Base-by-base conservation (phyloP, 2,888 invertebrate genomes). In the Adelphocoris suturalis region DNA sequence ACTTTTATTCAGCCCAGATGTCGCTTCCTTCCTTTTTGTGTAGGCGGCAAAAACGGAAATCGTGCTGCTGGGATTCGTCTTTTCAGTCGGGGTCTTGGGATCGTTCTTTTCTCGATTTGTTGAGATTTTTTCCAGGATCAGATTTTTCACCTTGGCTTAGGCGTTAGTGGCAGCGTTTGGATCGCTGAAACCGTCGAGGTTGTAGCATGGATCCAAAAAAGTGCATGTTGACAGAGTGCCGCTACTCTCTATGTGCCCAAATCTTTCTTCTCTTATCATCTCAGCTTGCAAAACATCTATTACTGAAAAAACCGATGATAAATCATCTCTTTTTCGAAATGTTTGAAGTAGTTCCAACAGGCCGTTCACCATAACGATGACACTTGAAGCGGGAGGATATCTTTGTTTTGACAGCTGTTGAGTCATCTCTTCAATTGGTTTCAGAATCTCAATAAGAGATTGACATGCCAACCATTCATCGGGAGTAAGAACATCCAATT, bases 131-230 rank as follows among this genome's bases (percentile, higher is more conserved):
- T 23, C 52, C 55, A 82, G 23, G 12, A 89, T n/a, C 5, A 89
- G 55, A 16, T 52, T 27, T 82, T 89, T 89, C 0, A 89, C 89
- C 27, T 12, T 12, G 14, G 28, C 81, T 82, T 89, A 14, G 28
- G 89, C 81, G n/a, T 82, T 89, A 7, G 27, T 7, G 57, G 89
- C 89, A 47, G 81, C 89, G 7, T 52, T 80, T 48, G 23, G 11
- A 28, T 89, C 89, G 0, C 28, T 28, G 16, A 90, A 90, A 37
- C 82, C 90, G 78, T 85, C 84, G 47, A 89, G 85, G 81, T 90
- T 90, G 80, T 86, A 90, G 57, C 91, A 55, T 57, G 89, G 90
- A 81, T 90, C 90, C 82, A 90, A 88, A 80, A 90, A 91, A 37
- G 90, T 89, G 78, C 91, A 88, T 23, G 89, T 81, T 61, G 86